Conservation (phyloP, 2,888 invertebrate species). For the Apocheima hispidaria region DNA sequence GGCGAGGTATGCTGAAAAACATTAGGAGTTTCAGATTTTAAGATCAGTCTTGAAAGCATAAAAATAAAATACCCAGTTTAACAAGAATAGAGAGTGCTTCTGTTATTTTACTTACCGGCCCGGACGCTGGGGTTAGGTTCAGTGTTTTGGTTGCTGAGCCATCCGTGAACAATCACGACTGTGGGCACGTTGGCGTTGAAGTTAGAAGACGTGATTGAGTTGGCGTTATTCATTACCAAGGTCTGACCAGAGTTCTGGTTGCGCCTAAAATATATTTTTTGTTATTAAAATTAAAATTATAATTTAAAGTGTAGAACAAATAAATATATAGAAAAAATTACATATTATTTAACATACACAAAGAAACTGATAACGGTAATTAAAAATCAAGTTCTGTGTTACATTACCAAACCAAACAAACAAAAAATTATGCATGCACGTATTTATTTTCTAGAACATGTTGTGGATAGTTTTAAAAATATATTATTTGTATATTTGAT, state of each 20-base stretch:
- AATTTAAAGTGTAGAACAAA: no score
- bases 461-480: background rate
- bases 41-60: no score
- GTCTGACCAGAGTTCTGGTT: conserved; percentile 53
- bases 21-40: background rate
- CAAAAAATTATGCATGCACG: no score
- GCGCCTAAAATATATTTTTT: no score
- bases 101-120: conserved; percentile 48
- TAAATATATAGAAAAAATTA: no score
- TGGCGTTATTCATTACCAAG: conserved; percentile 52
- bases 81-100: background rate
- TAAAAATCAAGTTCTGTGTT: background rate
- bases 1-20: conserved; percentile 35
- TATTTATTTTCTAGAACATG: no score
- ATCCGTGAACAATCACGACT: conserved; percentile 65
- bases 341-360: no score
- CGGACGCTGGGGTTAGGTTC: conserved; percentile 59
- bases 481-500: background rate
- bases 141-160: conserved; percentile 59
- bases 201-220: conserved; percentile 59
- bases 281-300: no score
- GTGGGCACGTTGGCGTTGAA: conserved; percentile 59
- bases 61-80: no score
- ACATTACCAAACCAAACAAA: no score
- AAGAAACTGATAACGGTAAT: no score